phyloP scores from a whole-genome alignment of 2,113 vertebrate species.

The Ciconia maguari region DNA sequence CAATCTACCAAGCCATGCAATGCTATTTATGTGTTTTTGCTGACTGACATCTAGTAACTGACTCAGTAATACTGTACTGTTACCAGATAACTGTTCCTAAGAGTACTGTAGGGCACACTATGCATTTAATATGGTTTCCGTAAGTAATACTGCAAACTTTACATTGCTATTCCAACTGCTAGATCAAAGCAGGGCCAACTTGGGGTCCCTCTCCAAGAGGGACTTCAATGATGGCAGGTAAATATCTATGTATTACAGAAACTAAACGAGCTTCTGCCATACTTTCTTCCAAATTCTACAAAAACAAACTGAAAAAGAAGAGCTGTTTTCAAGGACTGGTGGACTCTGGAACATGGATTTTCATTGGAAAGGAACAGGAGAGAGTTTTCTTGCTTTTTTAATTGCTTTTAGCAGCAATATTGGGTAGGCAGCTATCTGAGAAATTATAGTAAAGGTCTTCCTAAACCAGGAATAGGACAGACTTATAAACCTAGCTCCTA shows the following conservation, averaged over 20 bases:
- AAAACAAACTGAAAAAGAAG: not conserved
- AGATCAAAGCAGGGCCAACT: not conserved
- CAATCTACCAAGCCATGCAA: not conserved
- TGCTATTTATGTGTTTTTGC: not conserved
- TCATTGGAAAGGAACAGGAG: not conserved
- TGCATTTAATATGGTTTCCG: not conserved
- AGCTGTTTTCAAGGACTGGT: not conserved
- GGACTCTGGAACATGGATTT: not conserved
- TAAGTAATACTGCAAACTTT: not conserved
- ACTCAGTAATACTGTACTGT: not conserved
- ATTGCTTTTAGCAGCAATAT: not conserved
- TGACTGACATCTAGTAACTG: not conserved
- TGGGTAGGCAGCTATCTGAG: not conserved
- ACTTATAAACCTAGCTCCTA: not conserved
- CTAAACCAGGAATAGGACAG: not conserved
- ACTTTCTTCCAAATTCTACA: not conserved
- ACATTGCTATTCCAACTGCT: accelerated
- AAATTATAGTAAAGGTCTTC: not conserved
- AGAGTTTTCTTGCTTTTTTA: accelerated
- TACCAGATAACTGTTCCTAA: not conserved
- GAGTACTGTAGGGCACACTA: not conserved
- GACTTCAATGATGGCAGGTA: not conserved
- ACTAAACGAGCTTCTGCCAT: not conserved
- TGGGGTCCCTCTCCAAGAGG: not conserved
- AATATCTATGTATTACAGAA: not conserved